These are phyloP conservation scores for Lycaena phlaeas DNA, from an alignment of 2,888 invertebrate genomes.

Conservation along the genomic window DNA sequence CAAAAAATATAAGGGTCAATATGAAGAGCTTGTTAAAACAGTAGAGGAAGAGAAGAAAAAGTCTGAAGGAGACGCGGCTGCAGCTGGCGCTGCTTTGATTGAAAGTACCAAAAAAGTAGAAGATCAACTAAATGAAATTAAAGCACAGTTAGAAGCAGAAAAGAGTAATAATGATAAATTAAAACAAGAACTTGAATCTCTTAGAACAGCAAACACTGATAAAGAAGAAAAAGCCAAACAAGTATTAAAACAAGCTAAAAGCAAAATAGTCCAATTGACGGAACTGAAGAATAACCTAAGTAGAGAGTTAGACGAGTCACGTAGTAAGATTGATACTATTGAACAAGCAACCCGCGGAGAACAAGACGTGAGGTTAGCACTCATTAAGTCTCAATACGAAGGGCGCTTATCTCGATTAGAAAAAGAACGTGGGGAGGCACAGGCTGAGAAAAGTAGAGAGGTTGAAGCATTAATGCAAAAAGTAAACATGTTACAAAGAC, in stretches of 20 bases:
- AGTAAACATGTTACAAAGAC: slow-evolving; percentile 78
- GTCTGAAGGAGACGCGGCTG: slow-evolving; percentile 68
- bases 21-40: slow-evolving; percentile 81
- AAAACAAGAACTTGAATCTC: slow-evolving; percentile 76
- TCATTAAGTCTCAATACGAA: slow-evolving; percentile 80
- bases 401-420: slow-evolving; percentile 79
- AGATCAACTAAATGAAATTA: slow-evolving; percentile 57
- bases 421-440: slow-evolving; percentile 79
- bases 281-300: slow-evolving; percentile 77
- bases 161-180: slow-evolving; percentile 76
- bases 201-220: slow-evolving; percentile 69
- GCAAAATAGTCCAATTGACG: slow-evolving; percentile 80
- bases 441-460: slow-evolving; percentile 74
- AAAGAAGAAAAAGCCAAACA: slow-evolving; percentile 78
- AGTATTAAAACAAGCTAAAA: slow-evolving; percentile 82
- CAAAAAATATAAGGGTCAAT: slow-evolving; percentile 92
- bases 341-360: slow-evolving; percentile 70
- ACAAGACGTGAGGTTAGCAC: slow-evolving; percentile 71
- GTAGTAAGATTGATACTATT: slow-evolving; percentile 59
- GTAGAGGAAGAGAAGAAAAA: slow-evolving; percentile 76
- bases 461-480: slow-evolving; percentile 82
- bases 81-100: slow-evolving; percentile 50
- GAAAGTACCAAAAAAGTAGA: slow-evolving; percentile 68
- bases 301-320: slow-evolving; percentile 72
- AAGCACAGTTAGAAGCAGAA: slow-evolving; percentile 52